phyloP scores from a whole-genome alignment of 2,888 invertebrate species.

The Sthenelais limicola region DNA sequence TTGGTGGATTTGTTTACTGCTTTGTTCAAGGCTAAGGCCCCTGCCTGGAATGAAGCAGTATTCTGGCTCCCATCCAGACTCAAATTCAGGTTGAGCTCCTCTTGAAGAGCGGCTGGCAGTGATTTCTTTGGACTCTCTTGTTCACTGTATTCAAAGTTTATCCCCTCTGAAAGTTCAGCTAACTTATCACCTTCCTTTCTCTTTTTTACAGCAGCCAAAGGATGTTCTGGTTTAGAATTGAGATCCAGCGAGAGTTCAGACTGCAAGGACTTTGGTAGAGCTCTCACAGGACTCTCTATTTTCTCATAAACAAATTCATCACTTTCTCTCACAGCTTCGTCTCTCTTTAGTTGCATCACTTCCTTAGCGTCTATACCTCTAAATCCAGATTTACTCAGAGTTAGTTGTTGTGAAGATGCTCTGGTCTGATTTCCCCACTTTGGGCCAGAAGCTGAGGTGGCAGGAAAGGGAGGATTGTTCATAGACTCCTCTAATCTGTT shows the following conservation, averaged over 20 bases:
- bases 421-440: constrained; percentile 11
- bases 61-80: constrained; percentile 28
- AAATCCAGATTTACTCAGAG: not conserved
- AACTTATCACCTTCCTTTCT: not conserved
- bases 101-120: constrained; percentile 12
- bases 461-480: constrained; percentile 7
- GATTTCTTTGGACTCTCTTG: constrained; percentile 34
- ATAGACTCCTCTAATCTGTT: constrained; percentile 22
- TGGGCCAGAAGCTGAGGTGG: not conserved
- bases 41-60: not conserved
- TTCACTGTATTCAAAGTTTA: constrained; percentile 33
- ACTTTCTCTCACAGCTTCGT: constrained; percentile 8
- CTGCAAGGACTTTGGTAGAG: constrained; percentile 7
- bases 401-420: not conserved
- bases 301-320: constrained; percentile 31
- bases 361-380: no score
- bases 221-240: not conserved
- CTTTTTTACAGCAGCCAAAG: not conserved
- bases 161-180: constrained; percentile 13
- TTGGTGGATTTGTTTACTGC: not conserved
- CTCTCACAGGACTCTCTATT: not conserved
- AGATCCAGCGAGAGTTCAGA: constrained; percentile 29
- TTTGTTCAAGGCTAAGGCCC: no score
- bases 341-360: not conserved
- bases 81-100: constrained; percentile 34